Base-by-base conservation (phyloP, 2,113 vertebrate species). In the Ranitomeya imitator region DNA sequence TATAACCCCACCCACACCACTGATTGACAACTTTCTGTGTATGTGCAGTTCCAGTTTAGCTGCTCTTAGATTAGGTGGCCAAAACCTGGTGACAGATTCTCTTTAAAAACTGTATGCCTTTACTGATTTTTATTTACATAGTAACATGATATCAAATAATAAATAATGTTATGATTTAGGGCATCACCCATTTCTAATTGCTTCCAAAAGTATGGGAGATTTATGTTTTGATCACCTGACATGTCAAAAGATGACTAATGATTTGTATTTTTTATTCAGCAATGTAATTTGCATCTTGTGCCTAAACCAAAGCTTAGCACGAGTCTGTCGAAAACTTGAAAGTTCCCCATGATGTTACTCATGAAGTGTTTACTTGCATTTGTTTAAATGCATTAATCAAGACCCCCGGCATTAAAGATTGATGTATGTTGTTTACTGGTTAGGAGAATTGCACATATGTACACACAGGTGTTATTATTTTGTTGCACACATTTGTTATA, bases 381-480 rank as follows among this genome's bases (percentile, higher is more conserved):
- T 83, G 65, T 69, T 83, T 83, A 26, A 67, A 19, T 45, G 15
- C 81, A 83, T 83, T 67, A 54, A 83, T 83, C 81, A 67, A 23
- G 61, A 51, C 10, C 19, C n/a, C 21, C 1, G 21, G 13, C 19
- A 69, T 83, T 13, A n/a, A 21, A 55, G 82, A 71, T 67, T 84
- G 63, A n/a, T 69, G 9, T 4, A 69, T 67, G 51, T 23, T 84
- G 67, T 84, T 54, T 26, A 84, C 82, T 6, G 55, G 15, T 71
- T 67, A 51, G 21, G 67, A 83, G 37, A 67, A 83, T 83, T 54
- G 54, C 61, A 69, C 7, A 71, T 69, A 5, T 55, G 14, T 83
- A 84, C 51, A 71, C 82, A 84, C 82, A 71, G 63, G 63, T 84
- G 82, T 26, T 84, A 55, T 9, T 83, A 67, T 71, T 55, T 71